phyloP scores from a whole-genome alignment of 2,113 vertebrate genomes.

The Willisornis vidua region DNA sequence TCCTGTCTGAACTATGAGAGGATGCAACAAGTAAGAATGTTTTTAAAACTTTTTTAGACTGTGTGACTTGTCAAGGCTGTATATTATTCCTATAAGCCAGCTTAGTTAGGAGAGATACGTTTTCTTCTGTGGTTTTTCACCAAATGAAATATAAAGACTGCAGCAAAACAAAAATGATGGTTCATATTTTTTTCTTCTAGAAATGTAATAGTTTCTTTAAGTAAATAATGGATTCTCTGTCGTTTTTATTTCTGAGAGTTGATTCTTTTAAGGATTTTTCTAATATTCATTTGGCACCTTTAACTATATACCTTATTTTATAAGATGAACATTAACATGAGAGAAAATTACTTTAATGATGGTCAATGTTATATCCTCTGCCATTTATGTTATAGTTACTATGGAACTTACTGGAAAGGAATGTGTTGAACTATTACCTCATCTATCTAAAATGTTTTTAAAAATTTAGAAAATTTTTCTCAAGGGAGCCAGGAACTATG shows the following conservation, averaged over 20 bases:
- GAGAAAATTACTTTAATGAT: not conserved
- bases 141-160: not conserved
- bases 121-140: not conserved
- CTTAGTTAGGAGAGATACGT: not conserved
- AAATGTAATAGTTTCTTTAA: not conserved
- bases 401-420: slow-evolving; percentile 57
- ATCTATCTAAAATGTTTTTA: slow-evolving; percentile 74
- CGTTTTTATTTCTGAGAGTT: not conserved
- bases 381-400: not conserved
- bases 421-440: slow-evolving; percentile 68
- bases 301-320: not conserved
- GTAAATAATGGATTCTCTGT: not conserved
- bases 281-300: not conserved
- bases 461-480: slow-evolving; percentile 76
- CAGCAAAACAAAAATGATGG: not conserved
- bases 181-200: too few relatives aligned
- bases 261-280: not conserved
- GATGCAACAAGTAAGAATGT: not conserved
- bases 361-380: not conserved
- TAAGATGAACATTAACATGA: not conserved
- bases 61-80: not conserved
- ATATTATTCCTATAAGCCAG: not conserved
- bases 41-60: not conserved
- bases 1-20: not conserved
- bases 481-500: slow-evolving; percentile 58